phyloP scores from a whole-genome alignment of 2,888 invertebrate species.

The Dasysyrphus tricinctus region DNA sequence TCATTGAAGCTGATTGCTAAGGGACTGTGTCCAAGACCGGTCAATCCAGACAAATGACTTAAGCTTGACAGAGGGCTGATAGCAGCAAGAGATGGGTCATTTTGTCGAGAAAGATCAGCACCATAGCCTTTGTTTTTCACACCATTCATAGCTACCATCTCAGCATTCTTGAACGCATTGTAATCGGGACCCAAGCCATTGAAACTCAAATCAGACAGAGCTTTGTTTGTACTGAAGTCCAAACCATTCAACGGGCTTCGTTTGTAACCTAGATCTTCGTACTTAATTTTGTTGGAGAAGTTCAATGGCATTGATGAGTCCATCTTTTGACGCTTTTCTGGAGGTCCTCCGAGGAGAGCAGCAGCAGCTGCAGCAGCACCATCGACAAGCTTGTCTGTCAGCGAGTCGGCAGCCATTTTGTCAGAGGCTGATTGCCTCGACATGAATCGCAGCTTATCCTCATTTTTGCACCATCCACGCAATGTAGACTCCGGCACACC shows the following conservation, averaged over 20 bases:
- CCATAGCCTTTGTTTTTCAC: conserved; percentile 81
- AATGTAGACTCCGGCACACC: conserved; percentile 94
- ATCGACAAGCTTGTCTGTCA: conserved; percentile 80
- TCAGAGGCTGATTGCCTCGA: conserved; percentile 89
- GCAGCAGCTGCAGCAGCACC: conserved; percentile 78
- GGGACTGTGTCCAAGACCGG: conserved; percentile 85
- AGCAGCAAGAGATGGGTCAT: conserved; percentile 85
- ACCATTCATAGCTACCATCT: conserved; percentile 79
- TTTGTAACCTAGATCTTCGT: conserved; percentile 82
- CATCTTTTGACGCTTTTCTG: conserved; percentile 82
- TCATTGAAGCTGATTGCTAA: conserved; percentile 87
- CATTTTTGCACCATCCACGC: conserved; percentile 94
- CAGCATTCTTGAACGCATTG: conserved; percentile 78
- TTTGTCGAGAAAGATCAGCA: conserved; percentile 81
- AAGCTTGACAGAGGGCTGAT: conserved; percentile 87
- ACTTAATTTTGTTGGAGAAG: conserved; percentile 83
- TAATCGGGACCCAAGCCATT: conserved; percentile 82
- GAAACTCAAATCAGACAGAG: conserved; percentile 80
- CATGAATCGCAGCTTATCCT: conserved; percentile 89
- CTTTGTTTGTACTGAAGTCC: conserved; percentile 82
- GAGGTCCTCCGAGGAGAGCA: conserved; percentile 79
- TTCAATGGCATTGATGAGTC: conserved; percentile 82
- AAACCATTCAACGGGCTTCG: conserved; percentile 81
- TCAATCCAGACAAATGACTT: conserved; percentile 85
- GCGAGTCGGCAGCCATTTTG: conserved; percentile 83